Conservation (phyloP, 2,888 invertebrate species). For the Drosophila parthenogenetica region DNA sequence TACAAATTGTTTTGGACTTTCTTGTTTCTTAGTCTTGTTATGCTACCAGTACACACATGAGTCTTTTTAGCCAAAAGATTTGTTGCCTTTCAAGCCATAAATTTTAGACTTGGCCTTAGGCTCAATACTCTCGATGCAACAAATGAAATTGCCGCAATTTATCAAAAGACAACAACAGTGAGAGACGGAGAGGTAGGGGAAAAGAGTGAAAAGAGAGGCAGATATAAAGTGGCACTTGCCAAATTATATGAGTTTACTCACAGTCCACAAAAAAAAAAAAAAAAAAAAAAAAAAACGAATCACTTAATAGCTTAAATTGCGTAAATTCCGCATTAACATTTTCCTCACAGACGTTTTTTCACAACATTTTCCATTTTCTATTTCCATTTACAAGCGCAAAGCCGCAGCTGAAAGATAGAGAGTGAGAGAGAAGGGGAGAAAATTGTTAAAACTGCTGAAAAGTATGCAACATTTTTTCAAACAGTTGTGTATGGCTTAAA, state of each 20-base stretch:
- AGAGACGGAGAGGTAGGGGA: neutral
- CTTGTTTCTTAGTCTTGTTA: constrained; percentile 2
- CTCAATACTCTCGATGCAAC: constrained; percentile 46
- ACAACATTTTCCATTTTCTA: constrained; percentile 12
- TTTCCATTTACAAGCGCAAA: constrained; percentile 32
- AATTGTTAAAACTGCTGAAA: constrained; percentile 1
- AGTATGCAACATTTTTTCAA: constrained; percentile 8
- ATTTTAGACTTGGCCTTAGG: constrained; percentile 44
- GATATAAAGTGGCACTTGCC: constrained; percentile 46
- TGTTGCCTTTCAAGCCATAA: constrained; percentile 51
- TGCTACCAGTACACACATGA: constrained; percentile 36
- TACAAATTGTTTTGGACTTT: constrained; percentile 32
- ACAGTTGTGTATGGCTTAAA: neutral
- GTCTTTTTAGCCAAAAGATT: constrained; percentile 43
- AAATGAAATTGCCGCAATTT: constrained; percentile 66
- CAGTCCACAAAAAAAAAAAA: constrained; percentile 10
- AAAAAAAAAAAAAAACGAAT: constrained; percentile 20
- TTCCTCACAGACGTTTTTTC: neutral
- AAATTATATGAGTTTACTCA: constrained; percentile 51
- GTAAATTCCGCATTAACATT: constrained; percentile 37
- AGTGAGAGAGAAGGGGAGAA: neutral
- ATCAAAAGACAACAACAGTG: constrained; percentile 43
- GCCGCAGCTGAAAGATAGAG: constrained; percentile 1
- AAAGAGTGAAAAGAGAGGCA: neutral
- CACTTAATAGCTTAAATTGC: constrained; percentile 53